Percentiles rank a stretch among this genome's conserved stretches.
These are phyloP conservation scores for Callorhinus ursinus DNA, from an alignment of 2,113 vertebrate genomes.

Conservation along the genomic window DNA sequence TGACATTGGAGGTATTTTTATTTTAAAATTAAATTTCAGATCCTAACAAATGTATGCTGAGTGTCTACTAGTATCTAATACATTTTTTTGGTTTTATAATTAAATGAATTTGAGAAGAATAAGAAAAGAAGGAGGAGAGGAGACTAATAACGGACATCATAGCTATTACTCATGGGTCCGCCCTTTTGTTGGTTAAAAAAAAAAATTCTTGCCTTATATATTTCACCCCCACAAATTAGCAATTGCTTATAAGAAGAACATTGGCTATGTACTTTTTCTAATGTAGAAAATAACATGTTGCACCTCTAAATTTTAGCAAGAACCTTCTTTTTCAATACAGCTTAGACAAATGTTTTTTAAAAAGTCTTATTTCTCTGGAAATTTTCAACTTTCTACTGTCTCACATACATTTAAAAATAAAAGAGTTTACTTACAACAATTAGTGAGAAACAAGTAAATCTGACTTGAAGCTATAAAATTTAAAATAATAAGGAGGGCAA, in stretches of 20 bases:
- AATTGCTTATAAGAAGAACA: neutral
- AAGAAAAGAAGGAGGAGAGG: neutral
- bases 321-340: neutral
- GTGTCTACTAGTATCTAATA: neutral
- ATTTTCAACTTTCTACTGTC: neutral
- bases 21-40: constrained; percentile 34
- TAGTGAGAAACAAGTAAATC: constrained; percentile 3
- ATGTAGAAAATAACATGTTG: neutral
- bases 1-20: neutral
- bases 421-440: neutral
- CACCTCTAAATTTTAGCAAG: neutral
- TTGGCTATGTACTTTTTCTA: neutral
- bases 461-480: constrained; percentile 39
- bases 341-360: neutral
- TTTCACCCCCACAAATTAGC: neutral
- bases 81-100: neutral
- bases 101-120: constrained; percentile 12
- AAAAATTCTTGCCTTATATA: neutral
- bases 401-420: neutral
- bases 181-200: neutral
- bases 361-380: neutral
- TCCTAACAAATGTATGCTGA: neutral
- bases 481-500: constrained; percentile 11
- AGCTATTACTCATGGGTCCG: neutral
- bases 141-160: neutral